phyloP scores from a whole-genome alignment of 1,140 invertebrate genomes.

The Scaptomyza montana region DNA sequence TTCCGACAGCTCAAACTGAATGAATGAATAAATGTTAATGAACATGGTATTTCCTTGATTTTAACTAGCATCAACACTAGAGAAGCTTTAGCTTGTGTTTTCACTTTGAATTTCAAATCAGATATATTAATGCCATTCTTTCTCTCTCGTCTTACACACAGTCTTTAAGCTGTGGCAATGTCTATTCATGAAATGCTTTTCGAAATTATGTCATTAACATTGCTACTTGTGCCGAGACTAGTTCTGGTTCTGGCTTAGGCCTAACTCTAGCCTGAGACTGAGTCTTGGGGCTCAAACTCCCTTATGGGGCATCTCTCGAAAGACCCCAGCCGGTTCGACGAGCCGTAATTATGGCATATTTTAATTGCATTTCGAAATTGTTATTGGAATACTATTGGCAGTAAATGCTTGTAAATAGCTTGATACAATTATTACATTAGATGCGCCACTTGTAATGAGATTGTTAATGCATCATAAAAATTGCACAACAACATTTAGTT shows the following conservation, averaged over 20 bases:
- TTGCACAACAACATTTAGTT: too few species aligned
- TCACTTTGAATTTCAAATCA: conserved; percentile 65
- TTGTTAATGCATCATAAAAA: not conserved
- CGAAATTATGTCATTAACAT: conserved; percentile 80
- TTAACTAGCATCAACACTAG: conserved; percentile 59
- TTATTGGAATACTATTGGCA: conserved; percentile 66
- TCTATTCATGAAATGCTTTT: conserved; percentile 76
- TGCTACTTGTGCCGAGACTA: conserved; percentile 64
- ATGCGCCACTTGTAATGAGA: conserved; percentile 24
- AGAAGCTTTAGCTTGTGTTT: conserved; percentile 19
- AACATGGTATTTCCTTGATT: not conserved
- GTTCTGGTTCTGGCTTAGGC: conserved; percentile 28
- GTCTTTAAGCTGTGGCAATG: conserved; percentile 33
- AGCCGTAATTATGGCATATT: conserved; percentile 73
- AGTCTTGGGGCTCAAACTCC: not conserved
- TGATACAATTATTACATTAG: conserved; percentile 73
- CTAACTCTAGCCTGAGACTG: not conserved
- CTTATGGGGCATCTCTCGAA: conserved; percentile 16
- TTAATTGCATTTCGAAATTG: conserved; percentile 61
- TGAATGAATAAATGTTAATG: conserved; percentile 30
- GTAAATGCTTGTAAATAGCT: conserved; percentile 76
- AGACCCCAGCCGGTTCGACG: conserved; percentile 19
- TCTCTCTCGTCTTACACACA: conserved; percentile 28
- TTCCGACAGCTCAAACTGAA: not conserved
- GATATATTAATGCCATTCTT: conserved; percentile 21